A percentile compares a stretch with the other conserved stretches of the same genome.
These are phyloP conservation scores for Gymnocheta viridis DNA, from an alignment of 2,888 invertebrate genomes.

Conservation along the genomic window DNA sequence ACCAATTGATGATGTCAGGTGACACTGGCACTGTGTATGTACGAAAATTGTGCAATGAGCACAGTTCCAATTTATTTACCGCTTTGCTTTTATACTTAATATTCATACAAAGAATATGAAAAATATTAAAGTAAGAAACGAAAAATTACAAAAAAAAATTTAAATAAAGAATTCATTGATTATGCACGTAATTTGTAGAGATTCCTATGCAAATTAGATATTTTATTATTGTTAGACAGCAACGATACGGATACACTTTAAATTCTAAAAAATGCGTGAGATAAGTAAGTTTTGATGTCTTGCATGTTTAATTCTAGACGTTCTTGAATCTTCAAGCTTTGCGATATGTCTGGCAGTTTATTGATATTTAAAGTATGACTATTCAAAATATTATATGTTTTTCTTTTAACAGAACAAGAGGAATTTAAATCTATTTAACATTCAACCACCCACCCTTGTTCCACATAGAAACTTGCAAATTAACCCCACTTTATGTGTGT, in stretches of 20 bases:
- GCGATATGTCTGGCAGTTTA: neutral
- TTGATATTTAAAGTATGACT: neutral
- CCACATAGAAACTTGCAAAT: conserved; percentile 19
- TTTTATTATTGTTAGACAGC: conserved; percentile 1
- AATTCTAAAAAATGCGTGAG: neutral
- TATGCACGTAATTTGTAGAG: conserved; percentile 31
- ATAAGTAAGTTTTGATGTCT: neutral
- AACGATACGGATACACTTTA: neutral
- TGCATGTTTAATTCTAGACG: conserved; percentile 1
- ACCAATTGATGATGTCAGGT: conserved; percentile 26
- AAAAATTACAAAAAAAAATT: neutral
- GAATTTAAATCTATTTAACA: conserved; percentile 20
- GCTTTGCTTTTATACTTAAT: conserved; percentile 1
- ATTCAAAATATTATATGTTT: neutral
- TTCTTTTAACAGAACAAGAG: conserved; percentile 1
- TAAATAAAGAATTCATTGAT: conserved; percentile 28
- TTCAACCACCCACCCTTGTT: conserved; percentile 45
- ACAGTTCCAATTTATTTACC: conserved; percentile 19
- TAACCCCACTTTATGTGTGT: conserved; percentile 42
- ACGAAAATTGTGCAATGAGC: conserved; percentile 46
- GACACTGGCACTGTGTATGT: conserved; percentile 43
- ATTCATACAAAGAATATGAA: conserved; percentile 9
- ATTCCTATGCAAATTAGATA: conserved; percentile 55
- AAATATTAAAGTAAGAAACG: neutral
- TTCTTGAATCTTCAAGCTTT: neutral